Evolutionary conservation across 2,888 invertebrate species (phyloP), one percentile per base, ranked within the genome.

Genomic region (Lordiphosa fenestrarum): DNA sequence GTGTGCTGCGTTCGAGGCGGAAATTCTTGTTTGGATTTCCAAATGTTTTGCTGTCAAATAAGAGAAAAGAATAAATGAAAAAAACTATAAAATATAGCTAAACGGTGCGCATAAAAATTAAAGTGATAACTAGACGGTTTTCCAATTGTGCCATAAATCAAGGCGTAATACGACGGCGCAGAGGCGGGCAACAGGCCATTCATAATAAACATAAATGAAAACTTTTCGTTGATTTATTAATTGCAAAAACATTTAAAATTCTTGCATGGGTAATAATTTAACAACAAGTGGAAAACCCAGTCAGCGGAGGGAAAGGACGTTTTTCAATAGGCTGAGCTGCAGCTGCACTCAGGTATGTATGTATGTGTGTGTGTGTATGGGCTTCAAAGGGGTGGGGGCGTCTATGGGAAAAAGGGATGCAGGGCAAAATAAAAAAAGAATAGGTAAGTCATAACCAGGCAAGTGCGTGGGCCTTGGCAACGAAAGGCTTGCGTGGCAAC

Each of bases 181-280:
- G 12, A 41, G 23, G 23, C 23, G n/a, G 10, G 30, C 30, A 30
- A 9, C 9, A 30, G 30, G 9, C 30, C 30, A 12, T 6, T n/a
- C 23, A 21, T 21, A 41, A 15, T 10, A 15, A 44, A 44, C 33
- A 33, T 33, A 44, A 44, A 44, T 44, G 30, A 44, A 15, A 44
- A 19, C 19, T 15, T 30, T 48, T 37, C 48, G 42, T 33, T 38
- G 6, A 40, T 19, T 33, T 47, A 23, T 21, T 19, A 5, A 50
- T 51, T 42, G 30, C 19, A 9, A 13, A 39, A 42, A 37, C 38
- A 44, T 23, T 23, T 30, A 36, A 47, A 37, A 35, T 10, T 33
- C 33, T 44, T 80, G 77, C 39, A 83, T 83, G 81, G 75, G 75
- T 42, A 75, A 76, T 48, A 72, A 61, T 47, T 53, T 72, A 25